Conservation (phyloP, 1,140 invertebrate genomes). For the Manduca sexta region DNA sequence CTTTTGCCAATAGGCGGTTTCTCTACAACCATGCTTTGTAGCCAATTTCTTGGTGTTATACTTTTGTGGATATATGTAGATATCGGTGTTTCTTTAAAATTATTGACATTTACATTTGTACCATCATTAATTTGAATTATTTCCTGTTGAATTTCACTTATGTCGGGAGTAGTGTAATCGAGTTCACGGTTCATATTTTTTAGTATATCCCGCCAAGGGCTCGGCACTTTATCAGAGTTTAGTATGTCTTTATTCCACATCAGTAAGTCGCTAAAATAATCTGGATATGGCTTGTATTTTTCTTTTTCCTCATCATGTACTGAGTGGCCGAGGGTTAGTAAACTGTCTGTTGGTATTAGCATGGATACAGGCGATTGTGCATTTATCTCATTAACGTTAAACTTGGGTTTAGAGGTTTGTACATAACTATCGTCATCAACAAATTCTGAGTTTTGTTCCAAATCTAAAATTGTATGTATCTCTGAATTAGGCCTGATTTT, state of each 20-base stretch:
- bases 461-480: too few relatives aligned
- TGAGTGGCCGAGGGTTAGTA: too few relatives aligned
- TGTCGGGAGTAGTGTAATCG: constrained; percentile 13
- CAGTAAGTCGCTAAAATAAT: constrained; percentile 31
- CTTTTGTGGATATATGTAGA: too few relatives aligned
- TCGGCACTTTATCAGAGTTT: constrained; percentile 16
- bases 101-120: neutral
- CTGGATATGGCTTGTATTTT: neutral
- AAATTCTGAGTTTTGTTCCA: neutral
- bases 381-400: too few relatives aligned
- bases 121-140: constrained; percentile 5
- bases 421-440: neutral
- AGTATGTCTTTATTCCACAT: constrained; percentile 36
- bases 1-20: too few relatives aligned
- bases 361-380: too few relatives aligned
- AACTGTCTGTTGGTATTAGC: too few relatives aligned
- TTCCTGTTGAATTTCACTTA: constrained; percentile 7
- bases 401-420: neutral
- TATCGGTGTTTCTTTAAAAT: neutral
- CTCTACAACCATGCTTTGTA: too few relatives aligned
- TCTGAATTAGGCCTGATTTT: too few relatives aligned
- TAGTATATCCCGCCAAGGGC: constrained; percentile 11
- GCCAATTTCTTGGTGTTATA: too few relatives aligned
- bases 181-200: constrained; percentile 3
- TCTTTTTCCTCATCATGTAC: neutral